These are phyloP conservation scores for Lutraria lutraria DNA, from an alignment of 2,888 invertebrate species.

Conservation along the genomic window DNA sequence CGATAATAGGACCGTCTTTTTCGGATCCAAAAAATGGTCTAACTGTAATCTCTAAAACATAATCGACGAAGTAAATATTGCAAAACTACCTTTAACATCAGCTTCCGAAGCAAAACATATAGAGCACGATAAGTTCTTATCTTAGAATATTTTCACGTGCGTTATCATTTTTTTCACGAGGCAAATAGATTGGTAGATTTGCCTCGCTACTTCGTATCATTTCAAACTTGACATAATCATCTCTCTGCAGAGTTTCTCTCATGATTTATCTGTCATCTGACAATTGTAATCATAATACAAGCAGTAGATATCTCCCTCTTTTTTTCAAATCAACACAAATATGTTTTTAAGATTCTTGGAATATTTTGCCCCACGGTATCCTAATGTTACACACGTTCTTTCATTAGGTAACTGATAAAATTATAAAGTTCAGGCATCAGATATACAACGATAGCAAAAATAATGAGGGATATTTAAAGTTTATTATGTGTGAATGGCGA, in stretches of 20 bases:
- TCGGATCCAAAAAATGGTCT: too few relatives aligned
- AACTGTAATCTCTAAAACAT: too few relatives aligned
- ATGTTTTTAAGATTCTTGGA: not conserved
- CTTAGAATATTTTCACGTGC: not conserved
- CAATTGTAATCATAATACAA: not conserved
- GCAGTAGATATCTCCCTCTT: not conserved
- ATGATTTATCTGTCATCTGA: not conserved
- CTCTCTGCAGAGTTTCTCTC: not conserved
- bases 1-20: too few relatives aligned
- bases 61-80: not conserved
- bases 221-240: constrained; percentile 9
- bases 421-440: not conserved
- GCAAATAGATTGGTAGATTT: not conserved
- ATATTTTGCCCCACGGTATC: not conserved
- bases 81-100: not conserved
- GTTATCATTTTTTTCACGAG: constrained; percentile 13
- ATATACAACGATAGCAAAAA: too few relatives aligned
- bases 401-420: not conserved
- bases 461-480: too few relatives aligned
- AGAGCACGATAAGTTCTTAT: constrained; percentile 15
- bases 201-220: not conserved
- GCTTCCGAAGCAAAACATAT: not conserved
- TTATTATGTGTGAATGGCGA: too few relatives aligned
- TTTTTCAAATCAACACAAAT: not conserved
- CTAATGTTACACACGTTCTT: not conserved